Evolutionary conservation across 2,113 vertebrate species (phyloP).

Genomic region (Plotosus lineatus): DNA sequence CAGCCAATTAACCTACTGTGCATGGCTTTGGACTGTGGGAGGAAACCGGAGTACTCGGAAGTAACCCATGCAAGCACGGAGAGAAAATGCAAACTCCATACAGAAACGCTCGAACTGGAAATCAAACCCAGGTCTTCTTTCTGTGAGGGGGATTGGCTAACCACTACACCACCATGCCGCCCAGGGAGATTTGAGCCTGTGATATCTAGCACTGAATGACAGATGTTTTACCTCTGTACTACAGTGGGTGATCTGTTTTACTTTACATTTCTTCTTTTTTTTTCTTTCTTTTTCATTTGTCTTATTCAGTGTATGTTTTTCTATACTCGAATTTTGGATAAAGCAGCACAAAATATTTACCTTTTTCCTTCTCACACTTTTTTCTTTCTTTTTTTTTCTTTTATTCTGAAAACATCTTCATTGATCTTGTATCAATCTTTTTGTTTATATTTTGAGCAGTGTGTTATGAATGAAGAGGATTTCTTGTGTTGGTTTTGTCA

Average conservation of each 20-base stretch:
- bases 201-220: too few species aligned
- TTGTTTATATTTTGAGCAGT: neutral
- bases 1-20: too few species aligned
- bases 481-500: slow-evolving; percentile 18
- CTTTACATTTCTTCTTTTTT: neutral
- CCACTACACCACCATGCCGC: too few species aligned
- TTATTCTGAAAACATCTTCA: neutral
- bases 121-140: too few species aligned
- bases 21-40: too few species aligned
- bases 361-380: neutral
- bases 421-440: neutral
- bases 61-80: too few species aligned
- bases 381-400: neutral
- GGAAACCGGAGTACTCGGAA: too few species aligned
- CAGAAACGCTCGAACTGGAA: too few species aligned
- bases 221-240: too few species aligned
- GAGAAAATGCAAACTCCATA: too few species aligned
- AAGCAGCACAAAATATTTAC: neutral
- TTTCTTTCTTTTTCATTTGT: neutral
- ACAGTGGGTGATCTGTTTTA: neutral
- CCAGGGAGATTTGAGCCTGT: too few species aligned
- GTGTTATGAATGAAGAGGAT: neutral
- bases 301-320: neutral
- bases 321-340: neutral
- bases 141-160: too few species aligned